Evolutionary conservation across 2,113 vertebrate species (phyloP), one percentile per base, ranked within the genome.

Genomic region (Struthidea cinerea): DNA sequence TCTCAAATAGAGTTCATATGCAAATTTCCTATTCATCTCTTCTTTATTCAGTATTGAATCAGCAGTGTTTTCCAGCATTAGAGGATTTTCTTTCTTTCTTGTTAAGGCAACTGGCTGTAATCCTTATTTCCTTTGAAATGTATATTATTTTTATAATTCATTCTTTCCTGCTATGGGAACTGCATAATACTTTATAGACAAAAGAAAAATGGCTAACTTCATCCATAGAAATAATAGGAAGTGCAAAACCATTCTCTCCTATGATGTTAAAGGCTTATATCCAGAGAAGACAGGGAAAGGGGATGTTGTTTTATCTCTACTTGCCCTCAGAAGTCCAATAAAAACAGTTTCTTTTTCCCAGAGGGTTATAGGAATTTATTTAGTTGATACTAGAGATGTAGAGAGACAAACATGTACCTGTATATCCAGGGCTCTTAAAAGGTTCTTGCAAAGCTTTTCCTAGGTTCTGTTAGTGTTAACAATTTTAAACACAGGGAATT

Each of bases 1-100:
- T 87, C 57, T 90, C 61, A 82, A 89, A 67, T 57, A 92, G 24
- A 76, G 32, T 60, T 67, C 59, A 70, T 63, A 59, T 77, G 74
- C 75, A 96, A 91, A 95, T 95, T 91, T 85, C 7, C 67, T 87
- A 42, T 89, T 94, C 78, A 90, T 83, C 13, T 87, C 30, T 69
- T 91, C 37, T 87, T 91, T 85, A 79, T 79, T 87, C 30, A 4
- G 22, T 77, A 67, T 86, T 65, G 53, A 93, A 95, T 93, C 67
- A 74, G 42, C 46, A 88, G 46, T 77, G 55, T 85, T 89, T 93
- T 95, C 84, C 59, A 83, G 65, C 49, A 63, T 76, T 89, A 94
- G 41, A 88, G 37, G 37, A 85, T 79, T 76, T 92, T 91, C 33
- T 83, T 84, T 87, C 52, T 65, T 73, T 81, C 53, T 85, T 94